A percentile compares a stretch with the other conserved stretches of the same genome.
These are phyloP conservation scores for Urocitellus parryii DNA, from an alignment of 2,113 vertebrate genomes.

Conservation along the genomic window DNA sequence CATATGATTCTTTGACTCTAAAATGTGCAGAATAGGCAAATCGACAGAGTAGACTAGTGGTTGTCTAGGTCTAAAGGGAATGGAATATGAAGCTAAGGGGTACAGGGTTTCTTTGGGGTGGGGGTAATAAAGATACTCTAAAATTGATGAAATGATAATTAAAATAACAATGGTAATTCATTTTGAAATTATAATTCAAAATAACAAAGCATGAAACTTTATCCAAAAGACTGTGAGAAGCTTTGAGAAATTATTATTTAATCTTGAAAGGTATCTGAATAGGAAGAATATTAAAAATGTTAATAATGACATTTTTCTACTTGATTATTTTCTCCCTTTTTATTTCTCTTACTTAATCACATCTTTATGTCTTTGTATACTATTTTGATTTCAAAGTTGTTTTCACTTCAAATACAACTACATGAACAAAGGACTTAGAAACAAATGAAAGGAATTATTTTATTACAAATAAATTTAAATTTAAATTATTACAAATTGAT, in stretches of 20 bases:
- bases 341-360: not conserved
- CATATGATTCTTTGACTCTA: not conserved
- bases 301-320: not conserved
- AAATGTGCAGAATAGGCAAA: not conserved
- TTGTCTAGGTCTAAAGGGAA: no score
- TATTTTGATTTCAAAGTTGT: constrained; percentile 4
- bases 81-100: no score
- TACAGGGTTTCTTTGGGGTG: no score
- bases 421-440: not conserved
- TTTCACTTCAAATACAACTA: not conserved
- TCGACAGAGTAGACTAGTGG: not conserved
- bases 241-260: no score
- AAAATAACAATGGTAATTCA: no score
- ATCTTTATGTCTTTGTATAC: constrained; percentile 6
- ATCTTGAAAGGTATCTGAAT: no score
- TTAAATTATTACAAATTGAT: not conserved
- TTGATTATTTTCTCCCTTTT: constrained; percentile 15
- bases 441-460: constrained; percentile 13
- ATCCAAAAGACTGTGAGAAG: no score
- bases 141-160: no score
- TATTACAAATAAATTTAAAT: not conserved
- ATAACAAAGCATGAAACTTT: no score
- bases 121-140: no score
- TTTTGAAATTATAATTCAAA: no score
- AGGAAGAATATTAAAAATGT: not conserved